Base-by-base conservation (phyloP, 2,113 vertebrate species). In the Oreochromis aureus region DNA sequence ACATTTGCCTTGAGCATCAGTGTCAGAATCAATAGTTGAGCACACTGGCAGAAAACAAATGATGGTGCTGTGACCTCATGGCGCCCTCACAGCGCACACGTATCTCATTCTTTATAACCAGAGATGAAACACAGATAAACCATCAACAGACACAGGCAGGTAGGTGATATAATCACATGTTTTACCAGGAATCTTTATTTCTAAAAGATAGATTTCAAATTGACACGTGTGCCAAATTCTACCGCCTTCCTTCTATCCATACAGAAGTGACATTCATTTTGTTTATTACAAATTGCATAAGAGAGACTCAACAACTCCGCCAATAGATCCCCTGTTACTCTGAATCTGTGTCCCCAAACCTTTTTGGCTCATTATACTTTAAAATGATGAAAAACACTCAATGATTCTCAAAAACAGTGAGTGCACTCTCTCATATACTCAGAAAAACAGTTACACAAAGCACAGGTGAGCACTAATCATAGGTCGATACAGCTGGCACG, bases 1-100 rank as follows among this genome's bases (percentile, higher is more conserved):
- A 93, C 95, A 92, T 95, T 95, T 95, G 95, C 94, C 94, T 93
- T 88, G 90, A 95, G 94, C 84, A 39, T 73, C 30, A 9, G 84
- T 87, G 93, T 94, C 94, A 84, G 46, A 91, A 96, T 96, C 96
- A 89, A 96, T 96, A 90, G 84, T 16, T 7, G 91, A 88, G 89
- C 82, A 80, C 87, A 11, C 86, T 63, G 90, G 87, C 82, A 86
- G 95, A 93, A 91, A 96, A 94, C 90, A 95, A 95, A 95, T 90
- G 89, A 92, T 41, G 87, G 82, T 18, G 88, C 66, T 13, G 58
- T 86, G 92, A 95, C 94, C 94, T 91, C 54, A 10, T 3, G 1
- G 61, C 1, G 32, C 87, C 89, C 69, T 83, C 24, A 13, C 39
- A 11, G 5, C 13, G 55, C 51, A 61, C 87, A 24, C 30, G 81